Evolutionary conservation across 2,888 invertebrate genomes (phyloP), one percentile per base, ranked within the genome.

Genomic region (Mystacides longicornis): DNA sequence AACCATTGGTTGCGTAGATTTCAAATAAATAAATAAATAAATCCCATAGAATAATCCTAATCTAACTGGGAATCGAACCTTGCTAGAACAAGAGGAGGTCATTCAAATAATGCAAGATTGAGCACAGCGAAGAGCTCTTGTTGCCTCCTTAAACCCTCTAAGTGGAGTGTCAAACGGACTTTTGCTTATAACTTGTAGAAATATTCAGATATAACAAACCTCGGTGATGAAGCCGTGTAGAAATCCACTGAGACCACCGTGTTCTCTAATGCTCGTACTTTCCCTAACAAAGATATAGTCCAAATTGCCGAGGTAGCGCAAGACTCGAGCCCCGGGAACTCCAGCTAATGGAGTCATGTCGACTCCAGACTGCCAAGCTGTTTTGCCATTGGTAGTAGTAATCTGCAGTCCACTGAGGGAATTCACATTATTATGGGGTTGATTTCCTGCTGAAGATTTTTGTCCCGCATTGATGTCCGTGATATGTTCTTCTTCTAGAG

Each of bases 251-350:
- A 94, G 81, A 1, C 97, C 97, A 48, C 95, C 96, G 67, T 81
- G 83, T 71, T 97, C 96, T 61, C 94, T 74, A 57, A 96, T 87
- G 11, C 92, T 89, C 1, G 93, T 94, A 59, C 91, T 93, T 72
- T 98, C 97, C 21, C 97, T 77, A 60, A 98, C 96, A 68, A 97
- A 94, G 73, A 96, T 91, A 71, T 96, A 91, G 67, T 96, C 89
- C 60, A 94, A 74, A 68, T 93, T 89, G 61, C 97, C 95, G 65
- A 96, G 77, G 67, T 94, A 89, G 62, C 87, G 81, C 63, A 88
- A 86, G 57, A 88, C 85, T 64, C 79, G 81, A 43, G 82, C 88
- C 51, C 90, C 90, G 16, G 89, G 87, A 59, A 93, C 78, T 65
- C 83, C 86, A 51, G 88, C 83, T 42, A 93, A 72, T 0, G 93